Evolutionary conservation across 1,140 invertebrate species (phyloP), one percentile per base, ranked within the genome.

Genomic region (Drosophila littoralis): DNA sequence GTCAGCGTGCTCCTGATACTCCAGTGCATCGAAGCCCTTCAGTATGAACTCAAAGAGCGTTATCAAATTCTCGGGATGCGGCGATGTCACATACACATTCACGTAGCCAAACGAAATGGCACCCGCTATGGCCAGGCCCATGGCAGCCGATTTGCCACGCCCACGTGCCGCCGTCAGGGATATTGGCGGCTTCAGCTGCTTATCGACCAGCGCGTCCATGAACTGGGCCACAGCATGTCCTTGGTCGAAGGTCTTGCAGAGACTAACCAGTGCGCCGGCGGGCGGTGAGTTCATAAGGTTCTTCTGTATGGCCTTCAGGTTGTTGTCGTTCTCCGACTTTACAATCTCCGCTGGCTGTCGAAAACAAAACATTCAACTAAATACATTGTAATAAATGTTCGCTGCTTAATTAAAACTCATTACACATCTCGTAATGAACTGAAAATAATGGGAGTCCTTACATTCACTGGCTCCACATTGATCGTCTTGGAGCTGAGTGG

Each of bases 1-100:
- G 93, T 99, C 98, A 8, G 97, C 94, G 91, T 99, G 98, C 93
- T 99, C 98, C 93, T 99, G 96, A 93, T 99, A 99, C 68, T 97
- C 96, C 48, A 99, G 93, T 0, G 96, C 97, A 93, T 99, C 98
- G 90, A 99, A 97, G 1, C 99, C 97, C 94, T 99, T 99, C 40
- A 99, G 95, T 13, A 99, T 94, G 93, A 99, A 99, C 91, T 99
- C 97, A 93, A 99, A 99, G 1, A 99, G 93, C 0, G 98, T 99
- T 70, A 97, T 98, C 89, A 99, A 95, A 94, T 99, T 99, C 92
- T 99, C 99, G 2, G 98, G 98, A 92, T 97, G 97, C 1, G 99
- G 99, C 74, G 98, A 98, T 0, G 99, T 99, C 10, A 99, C 98
- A 93, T 98, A 99, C 52, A 99, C 97, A 92, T 99, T 99, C 12